Evolutionary conservation across 2,797 vertebrate species (phyloP), one percentile per base, ranked within the genome.

Genomic region (Amniataba percoides): DNA sequence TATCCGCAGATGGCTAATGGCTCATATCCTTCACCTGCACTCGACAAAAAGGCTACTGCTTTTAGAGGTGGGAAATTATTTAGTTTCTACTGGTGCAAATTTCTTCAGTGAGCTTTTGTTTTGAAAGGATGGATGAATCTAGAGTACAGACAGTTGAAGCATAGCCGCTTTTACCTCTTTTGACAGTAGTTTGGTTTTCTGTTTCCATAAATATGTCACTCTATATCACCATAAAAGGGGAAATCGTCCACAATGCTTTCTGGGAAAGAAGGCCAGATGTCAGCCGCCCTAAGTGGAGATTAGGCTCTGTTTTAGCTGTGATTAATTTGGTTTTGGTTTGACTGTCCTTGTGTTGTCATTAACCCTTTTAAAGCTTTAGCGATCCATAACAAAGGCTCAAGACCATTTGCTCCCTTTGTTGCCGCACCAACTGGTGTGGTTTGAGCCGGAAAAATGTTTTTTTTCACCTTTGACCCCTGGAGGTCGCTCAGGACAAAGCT

Each of bases 401-500:
- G 45, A 43, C 53, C 42, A 42, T 69, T 52, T 53, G 16, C 11
- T 62, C n/a, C 10, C 3, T 70, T 71, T 74, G 57, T 68, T 46
- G 48, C 12, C 13, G 15, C 45, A 21, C 2, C 56, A 57, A 84
- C 36, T 62, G 60, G 58, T 80, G 23, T 74, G 34, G n/a, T 62
- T 64, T 77, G 23, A 81, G 45, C 55, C n/a, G 21, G 39, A 42
- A 23, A 81, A 64, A 60, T 36, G 21, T 4, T 74, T 11, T 11
- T 11, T 52, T 80, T 86, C 40, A 74, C 78, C 65, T 80, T 78
- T 86, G 73, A 82, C 73, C 51, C 73, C 14, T 31, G 10, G 13
- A 79, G 61, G 53, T 78, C 51, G 74, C 39, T 10, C 15, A 57
- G 57, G 48, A 58, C 34, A 63, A 71, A 16, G 18, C 9, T 21